Evolutionary conservation across 2,113 vertebrate species (phyloP).

Genomic region (Condylura cristata): DNA sequence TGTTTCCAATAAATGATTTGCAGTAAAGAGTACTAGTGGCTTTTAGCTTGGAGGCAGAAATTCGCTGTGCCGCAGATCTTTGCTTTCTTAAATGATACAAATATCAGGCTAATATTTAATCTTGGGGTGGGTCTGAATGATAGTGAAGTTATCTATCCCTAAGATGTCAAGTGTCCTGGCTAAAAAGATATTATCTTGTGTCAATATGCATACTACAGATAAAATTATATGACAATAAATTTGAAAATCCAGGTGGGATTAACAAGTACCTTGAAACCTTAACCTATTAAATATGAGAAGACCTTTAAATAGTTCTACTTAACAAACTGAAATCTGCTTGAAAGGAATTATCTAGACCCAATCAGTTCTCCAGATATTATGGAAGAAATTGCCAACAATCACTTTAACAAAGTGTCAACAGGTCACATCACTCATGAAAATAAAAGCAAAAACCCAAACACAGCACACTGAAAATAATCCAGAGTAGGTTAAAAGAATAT

Average conservation of each 20-base stretch:
- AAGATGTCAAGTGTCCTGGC: background rate
- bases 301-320: background rate
- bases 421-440: background rate
- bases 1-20: background rate
- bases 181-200: background rate
- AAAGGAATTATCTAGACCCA: background rate
- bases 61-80: background rate
- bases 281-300: conserved; percentile 2
- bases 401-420: background rate
- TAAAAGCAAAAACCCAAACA: background rate
- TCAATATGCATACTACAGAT: background rate
- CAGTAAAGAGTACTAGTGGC: conserved; percentile 8
- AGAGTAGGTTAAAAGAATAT: background rate
- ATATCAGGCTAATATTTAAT: conserved; percentile 46
- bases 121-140: background rate
- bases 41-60: conserved; percentile 11
- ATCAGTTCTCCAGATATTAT: background rate
- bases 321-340: background rate
- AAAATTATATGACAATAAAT: background rate
- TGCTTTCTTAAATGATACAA: conserved; percentile 33
- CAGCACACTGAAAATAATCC: background rate
- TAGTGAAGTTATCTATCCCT: background rate
- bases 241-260: background rate
- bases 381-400: background rate
- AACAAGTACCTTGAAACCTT: background rate